Base-by-base conservation (phyloP, 2,888 invertebrate species). In the Eupithecia subumbrata region DNA sequence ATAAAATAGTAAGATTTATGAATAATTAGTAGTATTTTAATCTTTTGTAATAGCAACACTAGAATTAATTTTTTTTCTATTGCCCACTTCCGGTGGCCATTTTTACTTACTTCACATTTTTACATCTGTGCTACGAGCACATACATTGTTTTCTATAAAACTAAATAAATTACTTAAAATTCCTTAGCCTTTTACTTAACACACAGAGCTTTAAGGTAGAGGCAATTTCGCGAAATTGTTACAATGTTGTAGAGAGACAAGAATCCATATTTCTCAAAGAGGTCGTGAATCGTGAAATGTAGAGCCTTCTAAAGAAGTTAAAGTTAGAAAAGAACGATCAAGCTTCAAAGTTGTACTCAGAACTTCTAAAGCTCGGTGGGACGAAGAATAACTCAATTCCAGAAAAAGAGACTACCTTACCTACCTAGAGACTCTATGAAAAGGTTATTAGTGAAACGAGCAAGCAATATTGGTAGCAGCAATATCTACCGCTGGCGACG, bases 131-230 rank as follows among this genome's bases (percentile, higher is more conserved):
- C n/a, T n/a, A n/a, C n/a, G n/a, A n/a, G n/a, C n/a, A n/a, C n/a
- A n/a, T n/a, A n/a, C n/a, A n/a, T n/a, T n/a, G n/a, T n/a, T n/a
- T n/a, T n/a, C n/a, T n/a, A n/a, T n/a, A n/a, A n/a, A n/a, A n/a
- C n/a, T n/a, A n/a, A n/a, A n/a, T n/a, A n/a, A n/a, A n/a, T n/a
- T n/a, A n/a, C n/a, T n/a, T n/a, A n/a, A n/a, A n/a, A n/a, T n/a
- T n/a, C n/a, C n/a, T n/a, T n/a, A n/a, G n/a, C n/a, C n/a, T n/a
- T n/a, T n/a, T n/a, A n/a, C n/a, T n/a, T n/a, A n/a, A n/a, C n/a
- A n/a, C n/a, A n/a, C 85, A 83, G 79, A 84, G 85, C 85, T 87
- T 88, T 85, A 79, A 79, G 79, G 81, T 83, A 84, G 79, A 83
- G 87, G 87, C 85, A 84, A 85, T 81, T 79, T 78, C 67, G 74